Evolutionary conservation across 2,888 invertebrate species (phyloP).

Genomic region (Plusia festucae): DNA sequence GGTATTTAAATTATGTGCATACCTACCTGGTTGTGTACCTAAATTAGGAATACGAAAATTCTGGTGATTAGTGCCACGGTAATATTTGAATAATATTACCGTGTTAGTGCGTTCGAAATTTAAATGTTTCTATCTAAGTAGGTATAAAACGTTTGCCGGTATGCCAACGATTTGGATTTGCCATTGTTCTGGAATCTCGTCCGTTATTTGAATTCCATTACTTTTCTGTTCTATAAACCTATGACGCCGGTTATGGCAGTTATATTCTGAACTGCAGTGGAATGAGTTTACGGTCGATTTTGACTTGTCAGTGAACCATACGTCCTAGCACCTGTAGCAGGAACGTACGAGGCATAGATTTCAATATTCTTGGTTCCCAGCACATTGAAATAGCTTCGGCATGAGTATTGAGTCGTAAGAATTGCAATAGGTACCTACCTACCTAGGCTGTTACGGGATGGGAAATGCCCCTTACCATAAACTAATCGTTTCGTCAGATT

Average conservation of each 20-base stretch:
- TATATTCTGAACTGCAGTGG: conserved; percentile 7
- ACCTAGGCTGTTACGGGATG: no score
- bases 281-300: conserved; percentile 30
- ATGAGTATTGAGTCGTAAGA: background rate
- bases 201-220: conserved; percentile 21
- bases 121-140: conserved; percentile 1
- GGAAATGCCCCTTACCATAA: no score
- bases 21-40: no score
- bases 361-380: conserved; percentile 2
- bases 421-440: no score
- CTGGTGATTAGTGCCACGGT: no score
- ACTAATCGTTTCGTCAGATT: no score
- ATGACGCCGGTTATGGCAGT: background rate
- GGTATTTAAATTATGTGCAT: no score
- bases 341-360: background rate
- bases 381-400: background rate
- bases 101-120: background rate
- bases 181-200: conserved; percentile 32
- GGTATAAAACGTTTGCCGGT: background rate
- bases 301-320: conserved; percentile 17
- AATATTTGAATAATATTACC: no score
- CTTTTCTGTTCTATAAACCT: background rate
- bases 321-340: background rate
- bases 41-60: no score
- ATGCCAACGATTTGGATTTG: conserved; percentile 3